Evolutionary conservation across 92 coral and sea anemone genomes (phyloP).

Genomic region (Pocillopora meandrina): DNA sequence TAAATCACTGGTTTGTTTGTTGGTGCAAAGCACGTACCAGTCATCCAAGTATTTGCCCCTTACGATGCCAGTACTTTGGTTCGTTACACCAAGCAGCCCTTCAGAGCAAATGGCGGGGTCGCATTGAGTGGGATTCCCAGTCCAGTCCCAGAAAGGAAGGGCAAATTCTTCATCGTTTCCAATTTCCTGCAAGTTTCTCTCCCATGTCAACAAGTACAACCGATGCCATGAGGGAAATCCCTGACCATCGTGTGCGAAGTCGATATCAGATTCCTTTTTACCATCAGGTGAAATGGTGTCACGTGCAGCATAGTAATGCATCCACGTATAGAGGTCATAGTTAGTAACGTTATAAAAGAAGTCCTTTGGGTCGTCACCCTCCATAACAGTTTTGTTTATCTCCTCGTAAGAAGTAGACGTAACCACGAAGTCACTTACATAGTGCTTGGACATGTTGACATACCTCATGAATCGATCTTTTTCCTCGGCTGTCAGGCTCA

Average conservation of each 20-base stretch:
- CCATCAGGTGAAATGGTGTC: slow-evolving; percentile 38
- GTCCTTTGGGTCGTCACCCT: slow-evolving; percentile 32
- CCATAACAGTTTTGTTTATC: slow-evolving; percentile 24
- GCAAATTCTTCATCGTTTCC: slow-evolving; percentile 42
- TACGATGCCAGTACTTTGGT: slow-evolving; percentile 29
- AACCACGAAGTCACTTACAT: slow-evolving; percentile 57
- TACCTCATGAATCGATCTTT: slow-evolving; percentile 66
- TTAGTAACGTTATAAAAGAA: slow-evolving; percentile 46
- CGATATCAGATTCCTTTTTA: slow-evolving; percentile 24
- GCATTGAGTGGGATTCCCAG: neutral
- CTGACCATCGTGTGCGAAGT: slow-evolving; percentile 80
- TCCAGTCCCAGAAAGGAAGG: slow-evolving; percentile 68
- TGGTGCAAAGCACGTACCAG: slow-evolving; percentile 45
- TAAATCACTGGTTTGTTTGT: slow-evolving; percentile 25
- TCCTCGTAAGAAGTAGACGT: slow-evolving; percentile 44
- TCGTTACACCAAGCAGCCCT: slow-evolving; percentile 34
- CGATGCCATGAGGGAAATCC: slow-evolving; percentile 87
- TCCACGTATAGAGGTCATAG: slow-evolving; percentile 64
- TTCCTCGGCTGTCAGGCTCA: slow-evolving; percentile 52
- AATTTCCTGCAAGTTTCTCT: slow-evolving; percentile 60
- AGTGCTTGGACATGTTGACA: slow-evolving; percentile 54
- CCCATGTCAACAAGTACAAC: slow-evolving; percentile 57
- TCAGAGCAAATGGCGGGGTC: slow-evolving; percentile 42
- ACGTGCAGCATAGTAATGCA: slow-evolving; percentile 74
- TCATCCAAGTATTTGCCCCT: slow-evolving; percentile 35